Base-by-base conservation (phyloP, 1,140 invertebrate species). In the Thaumatotibia leucotreta region DNA sequence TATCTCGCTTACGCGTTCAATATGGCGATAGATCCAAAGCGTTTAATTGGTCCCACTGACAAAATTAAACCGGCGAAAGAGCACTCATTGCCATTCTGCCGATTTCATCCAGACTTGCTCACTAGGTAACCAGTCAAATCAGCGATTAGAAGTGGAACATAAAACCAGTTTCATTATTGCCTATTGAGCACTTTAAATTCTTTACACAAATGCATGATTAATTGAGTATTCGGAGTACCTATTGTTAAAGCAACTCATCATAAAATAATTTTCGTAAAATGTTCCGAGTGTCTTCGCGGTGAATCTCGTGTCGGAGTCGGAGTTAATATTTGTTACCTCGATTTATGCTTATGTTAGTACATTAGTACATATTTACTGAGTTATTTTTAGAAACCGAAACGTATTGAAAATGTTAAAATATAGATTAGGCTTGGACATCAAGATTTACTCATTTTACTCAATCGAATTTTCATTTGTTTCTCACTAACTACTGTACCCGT, bases 311-410 rank as follows among this genome's bases (percentile, higher is more conserved):
- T 52, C 50, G 50, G n/a, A 11, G 75, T 74, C 79, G 63, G 75
- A 75, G 72, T 79, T 76, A 76, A 83, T 76, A 86, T 80, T 83
- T 81, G 84, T 82, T 83, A 78, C 82, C 85, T 88, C 85, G 80
- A 76, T 77, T 83, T 83, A 76, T 73, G 79, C 76, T n/a, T n/a
- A n/a, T n/a, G n/a, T n/a, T n/a, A n/a, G n/a, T 81, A 85, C 75
- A 84, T 39, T 14, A 39, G n/a, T n/a, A n/a, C n/a, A 14, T 87
- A 85, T 87, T 84, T 83, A 76, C 79, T 49, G 70, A 82, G 78
- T 73, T 85, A 85, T 80, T 78, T 82, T 83, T 85, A 87, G 79
- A 66, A n/a, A 72, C 73, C 23, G 50, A 54, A 54, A n/a, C n/a
- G n/a, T n/a, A n/a, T n/a, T n/a, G n/a, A 24, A 27, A 72, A 67